Base-by-base conservation (phyloP, 2,797 vertebrate species). In the Pagetopsis macropterus region DNA sequence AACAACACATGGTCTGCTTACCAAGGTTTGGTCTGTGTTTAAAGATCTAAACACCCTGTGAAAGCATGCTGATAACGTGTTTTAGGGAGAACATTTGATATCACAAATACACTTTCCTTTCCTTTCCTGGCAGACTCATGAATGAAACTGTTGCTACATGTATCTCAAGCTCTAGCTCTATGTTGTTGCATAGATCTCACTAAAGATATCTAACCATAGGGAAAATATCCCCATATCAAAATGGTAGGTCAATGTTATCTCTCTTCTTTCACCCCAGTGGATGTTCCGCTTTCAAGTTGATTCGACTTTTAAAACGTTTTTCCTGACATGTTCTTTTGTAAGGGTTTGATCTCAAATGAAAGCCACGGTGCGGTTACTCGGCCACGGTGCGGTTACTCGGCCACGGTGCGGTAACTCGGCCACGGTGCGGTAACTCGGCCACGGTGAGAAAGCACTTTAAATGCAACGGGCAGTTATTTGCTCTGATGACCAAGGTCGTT, bases 401-500 rank as follows among this genome's bases (percentile, higher is more conserved):
- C 23, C 23, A 27, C 23, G 23, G 21, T 23, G 21, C 2, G 21
- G 21, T 23, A n/a, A n/a, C n/a, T n/a, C n/a, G n/a, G 23, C 23
- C 23, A 27, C 23, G 2, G 21, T 23, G 21, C 2, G 21, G 21
- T 23, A 2, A 21, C 21, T 66, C 40, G 49, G 59, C 7, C 61
- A 41, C 69, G 62, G 23, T 63, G 27, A 64, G 9, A 41, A 67
- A 67, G 43, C 27, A 16, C 64, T 64, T 63, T 23, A 23, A 68
- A 48, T 43, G 64, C 48, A 64, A 57, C 60, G 43, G 55, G 54
- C 31, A 44, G 66, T 56, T 68, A 50, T 69, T 70, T 58, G 13
- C 59, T 54, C 65, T 72, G 61, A 82, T 65, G 49, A 65, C 50
- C 51, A 50, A 74, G 49, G 77, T 72, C 76, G n/a, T 21, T 44